Conservation (phyloP, 2,113 vertebrate genomes). For the Melanerpes formicivorus region DNA sequence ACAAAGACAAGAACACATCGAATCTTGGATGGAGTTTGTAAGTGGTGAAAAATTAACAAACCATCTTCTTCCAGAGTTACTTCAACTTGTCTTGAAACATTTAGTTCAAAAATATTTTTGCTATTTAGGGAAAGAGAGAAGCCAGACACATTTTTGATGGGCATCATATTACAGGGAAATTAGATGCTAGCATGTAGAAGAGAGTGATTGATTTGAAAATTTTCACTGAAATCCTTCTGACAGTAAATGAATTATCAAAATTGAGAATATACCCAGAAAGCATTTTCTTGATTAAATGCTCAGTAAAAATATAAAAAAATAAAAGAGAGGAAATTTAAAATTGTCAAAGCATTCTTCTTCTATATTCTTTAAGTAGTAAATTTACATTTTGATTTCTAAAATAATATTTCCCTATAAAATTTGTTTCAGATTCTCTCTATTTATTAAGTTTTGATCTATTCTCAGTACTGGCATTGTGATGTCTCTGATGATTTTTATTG, state of each 20-base stretch:
- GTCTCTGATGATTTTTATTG: neutral
- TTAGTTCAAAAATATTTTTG: neutral
- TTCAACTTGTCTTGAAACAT: neutral
- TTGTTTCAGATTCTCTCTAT: neutral
- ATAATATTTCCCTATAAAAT: neutral
- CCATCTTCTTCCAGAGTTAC: neutral
- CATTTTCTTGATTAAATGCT: neutral
- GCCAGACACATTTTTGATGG: neutral
- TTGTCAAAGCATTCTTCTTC: neutral
- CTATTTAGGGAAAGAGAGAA: neutral
- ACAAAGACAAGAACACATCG: neutral
- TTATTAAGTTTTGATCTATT: neutral
- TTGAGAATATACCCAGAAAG: neutral
- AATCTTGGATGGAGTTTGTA: neutral
- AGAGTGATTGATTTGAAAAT: neutral
- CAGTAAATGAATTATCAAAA: constrained; percentile 1
- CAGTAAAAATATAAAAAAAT: neutral
- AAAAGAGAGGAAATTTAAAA: neutral
- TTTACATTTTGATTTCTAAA: neutral
- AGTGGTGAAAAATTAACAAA: neutral
- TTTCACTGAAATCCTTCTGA: neutral
- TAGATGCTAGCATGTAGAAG: neutral
- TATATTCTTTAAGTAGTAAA: neutral
- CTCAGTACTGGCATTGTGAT: neutral
- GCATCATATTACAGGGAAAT: neutral